Conservation (phyloP, 2,113 vertebrate genomes). For the Apteryx owenii region DNA sequence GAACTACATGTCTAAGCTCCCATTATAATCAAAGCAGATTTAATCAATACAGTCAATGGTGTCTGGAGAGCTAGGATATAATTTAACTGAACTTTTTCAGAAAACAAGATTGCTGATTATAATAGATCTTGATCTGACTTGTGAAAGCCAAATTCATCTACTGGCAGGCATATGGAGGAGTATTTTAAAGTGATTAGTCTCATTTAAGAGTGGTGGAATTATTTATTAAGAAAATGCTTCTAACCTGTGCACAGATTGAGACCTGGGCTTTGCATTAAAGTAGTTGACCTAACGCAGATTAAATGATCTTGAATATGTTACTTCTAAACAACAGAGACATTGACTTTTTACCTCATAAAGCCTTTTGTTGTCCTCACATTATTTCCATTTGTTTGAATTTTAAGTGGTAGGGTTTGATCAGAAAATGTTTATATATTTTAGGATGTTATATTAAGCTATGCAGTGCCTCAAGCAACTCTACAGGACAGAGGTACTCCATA, state of each 20-base stretch:
- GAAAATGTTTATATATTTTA: neutral
- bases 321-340: neutral
- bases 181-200: neutral
- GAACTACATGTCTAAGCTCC: neutral
- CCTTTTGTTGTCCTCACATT: neutral
- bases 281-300: neutral
- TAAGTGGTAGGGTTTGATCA: neutral
- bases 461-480: neutral
- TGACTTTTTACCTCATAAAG: neutral
- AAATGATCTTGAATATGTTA: neutral
- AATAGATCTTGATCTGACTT: neutral
- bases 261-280: neutral
- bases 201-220: neutral
- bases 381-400: constrained; percentile 18
- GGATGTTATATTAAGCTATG: neutral
- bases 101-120: neutral
- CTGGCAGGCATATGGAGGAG: neutral
- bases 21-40: neutral
- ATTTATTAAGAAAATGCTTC: neutral
- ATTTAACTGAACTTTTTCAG: neutral
- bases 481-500: neutral
- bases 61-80: neutral
- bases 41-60: neutral
- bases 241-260: neutral
- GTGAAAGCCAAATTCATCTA: neutral